These are phyloP conservation scores for Caenorhabditis latens DNA, from an alignment of 1,140 invertebrate genomes.

Conservation along the genomic window DNA sequence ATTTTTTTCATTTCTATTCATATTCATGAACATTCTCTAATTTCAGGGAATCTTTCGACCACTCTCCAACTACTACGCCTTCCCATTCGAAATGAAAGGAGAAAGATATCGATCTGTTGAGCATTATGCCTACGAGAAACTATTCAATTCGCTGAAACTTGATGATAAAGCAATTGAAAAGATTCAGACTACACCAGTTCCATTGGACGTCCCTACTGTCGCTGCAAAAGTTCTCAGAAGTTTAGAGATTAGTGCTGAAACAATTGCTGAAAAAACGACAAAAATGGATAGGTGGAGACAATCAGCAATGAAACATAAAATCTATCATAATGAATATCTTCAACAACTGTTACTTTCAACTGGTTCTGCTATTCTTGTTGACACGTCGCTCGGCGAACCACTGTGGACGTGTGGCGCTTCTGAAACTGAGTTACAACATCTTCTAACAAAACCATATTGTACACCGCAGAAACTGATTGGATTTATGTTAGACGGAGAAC, in stretches of 20 bases:
- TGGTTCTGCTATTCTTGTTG: constrained; percentile 74
- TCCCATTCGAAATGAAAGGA: constrained; percentile 74
- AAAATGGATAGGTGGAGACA: constrained; percentile 76
- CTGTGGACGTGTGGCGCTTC: constrained; percentile 69
- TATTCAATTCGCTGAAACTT: constrained; percentile 74
- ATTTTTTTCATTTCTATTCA: not conserved
- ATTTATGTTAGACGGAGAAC: constrained; percentile 63
- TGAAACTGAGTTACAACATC: constrained; percentile 75
- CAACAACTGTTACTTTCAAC: constrained; percentile 75
- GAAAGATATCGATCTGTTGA: constrained; percentile 74
- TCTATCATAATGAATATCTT: constrained; percentile 70
- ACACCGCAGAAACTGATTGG: constrained; percentile 69
- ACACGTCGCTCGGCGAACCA: constrained; percentile 61
- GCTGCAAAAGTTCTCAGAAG: constrained; percentile 69
- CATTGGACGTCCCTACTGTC: constrained; percentile 69
- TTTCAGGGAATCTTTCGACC: constrained; percentile 74
- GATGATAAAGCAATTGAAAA: constrained; percentile 73
- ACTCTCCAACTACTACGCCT: constrained; percentile 74
- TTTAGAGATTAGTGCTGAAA: constrained; percentile 65
- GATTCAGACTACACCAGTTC: constrained; percentile 73
- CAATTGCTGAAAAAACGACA: constrained; percentile 69
- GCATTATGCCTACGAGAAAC: constrained; percentile 77
- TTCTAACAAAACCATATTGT: constrained; percentile 74
- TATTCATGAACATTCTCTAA: no score
- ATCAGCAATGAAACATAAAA: constrained; percentile 77